Evolutionary conservation across 2,113 vertebrate species (phyloP).

Genomic region (cat (Felis catus)): DNA sequence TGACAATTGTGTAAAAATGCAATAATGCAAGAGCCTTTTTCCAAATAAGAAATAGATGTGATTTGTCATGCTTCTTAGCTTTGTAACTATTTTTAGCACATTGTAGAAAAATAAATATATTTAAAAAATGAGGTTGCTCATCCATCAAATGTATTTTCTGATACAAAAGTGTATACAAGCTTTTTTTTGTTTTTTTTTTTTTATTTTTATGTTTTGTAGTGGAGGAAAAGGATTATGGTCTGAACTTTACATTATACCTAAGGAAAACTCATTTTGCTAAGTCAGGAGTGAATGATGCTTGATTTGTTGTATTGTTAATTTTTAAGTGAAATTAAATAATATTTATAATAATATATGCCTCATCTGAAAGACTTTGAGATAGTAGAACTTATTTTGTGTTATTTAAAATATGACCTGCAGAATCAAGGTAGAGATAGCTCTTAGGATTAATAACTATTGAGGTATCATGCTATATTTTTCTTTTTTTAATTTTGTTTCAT

Average conservation of each 20-base stretch:
- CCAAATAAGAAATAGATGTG: conserved; percentile 57
- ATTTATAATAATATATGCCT: not conserved
- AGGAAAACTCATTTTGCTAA: conserved; percentile 24
- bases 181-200: not conserved
- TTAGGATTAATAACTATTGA: not conserved
- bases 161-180: conserved; percentile 25
- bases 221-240: conserved; percentile 43
- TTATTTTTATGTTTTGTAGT: not conserved
- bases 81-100: conserved; percentile 53
- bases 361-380: not conserved
- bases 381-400: not conserved
- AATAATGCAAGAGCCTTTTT: conserved; percentile 52
- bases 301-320: conserved; percentile 6
- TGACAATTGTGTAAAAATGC: conserved; percentile 57
- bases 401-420: not conserved
- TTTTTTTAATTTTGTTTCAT: not conserved
- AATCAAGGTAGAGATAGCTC: not conserved
- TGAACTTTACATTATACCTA: conserved; percentile 52
- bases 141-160: conserved; percentile 67
- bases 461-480: not conserved
- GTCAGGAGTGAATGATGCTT: not conserved
- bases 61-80: conserved; percentile 63
- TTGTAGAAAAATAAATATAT: conserved; percentile 59
- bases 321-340: conserved; percentile 34
- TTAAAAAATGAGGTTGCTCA: conserved; percentile 49